Percentiles rank a stretch among this genome's conserved stretches.
Evolutionary conservation across 2,888 invertebrate genomes (phyloP).

Genomic region (Rotaria sp.): DNA sequence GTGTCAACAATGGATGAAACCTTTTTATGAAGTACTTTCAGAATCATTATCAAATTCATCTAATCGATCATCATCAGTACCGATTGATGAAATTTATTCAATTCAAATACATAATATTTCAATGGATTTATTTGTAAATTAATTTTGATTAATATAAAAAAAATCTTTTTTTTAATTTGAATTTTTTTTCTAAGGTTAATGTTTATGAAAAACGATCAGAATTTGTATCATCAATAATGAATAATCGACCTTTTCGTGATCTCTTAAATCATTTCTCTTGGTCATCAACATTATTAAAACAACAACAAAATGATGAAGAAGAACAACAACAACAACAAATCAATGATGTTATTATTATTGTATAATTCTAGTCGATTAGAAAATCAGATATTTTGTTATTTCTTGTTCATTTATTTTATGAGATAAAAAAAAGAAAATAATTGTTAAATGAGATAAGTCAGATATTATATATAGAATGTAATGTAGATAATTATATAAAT

Average conservation of each 20-base stretch:
- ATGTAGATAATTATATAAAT: not conserved
- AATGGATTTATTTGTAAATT: not conserved
- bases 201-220: not conserved
- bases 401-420: not conserved
- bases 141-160: not conserved
- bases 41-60: not conserved
- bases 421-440: not conserved
- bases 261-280: not conserved
- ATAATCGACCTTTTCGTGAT: conserved; percentile 1
- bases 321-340: not conserved
- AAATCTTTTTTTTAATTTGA: not conserved
- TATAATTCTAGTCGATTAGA: not conserved
- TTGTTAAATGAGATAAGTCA: not conserved
- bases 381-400: not conserved
- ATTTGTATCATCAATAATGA: not conserved
- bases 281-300: not conserved
- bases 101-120: conserved; percentile 25
- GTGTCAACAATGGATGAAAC: conserved; percentile 75
- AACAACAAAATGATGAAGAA: not conserved
- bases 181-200: not conserved
- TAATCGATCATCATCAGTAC: not conserved
- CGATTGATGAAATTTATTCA: not conserved
- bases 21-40: conserved; percentile 61
- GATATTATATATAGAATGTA: not conserved
- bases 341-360: not conserved